Percentiles rank a stretch among this genome's conserved stretches.
Evolutionary conservation across 2,113 vertebrate species (phyloP).

Genomic region (Muntiacus reevesi): DNA sequence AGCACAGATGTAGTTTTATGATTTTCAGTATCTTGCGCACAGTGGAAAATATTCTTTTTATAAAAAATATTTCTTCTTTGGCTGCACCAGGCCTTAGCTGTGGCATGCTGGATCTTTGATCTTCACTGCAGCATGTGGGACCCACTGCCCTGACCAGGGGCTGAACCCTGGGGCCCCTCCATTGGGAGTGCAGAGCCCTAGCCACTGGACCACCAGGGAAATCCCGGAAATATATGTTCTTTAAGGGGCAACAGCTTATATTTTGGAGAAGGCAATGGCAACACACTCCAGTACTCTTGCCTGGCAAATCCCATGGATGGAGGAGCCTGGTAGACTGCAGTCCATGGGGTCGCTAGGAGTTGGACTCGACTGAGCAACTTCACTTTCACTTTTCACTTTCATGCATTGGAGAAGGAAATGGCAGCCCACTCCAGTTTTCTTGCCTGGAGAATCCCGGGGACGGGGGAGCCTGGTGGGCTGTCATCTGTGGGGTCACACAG

Average conservation of each 20-base stretch:
- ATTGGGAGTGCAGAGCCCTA: background rate
- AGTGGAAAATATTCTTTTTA: background rate
- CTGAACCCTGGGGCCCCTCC: background rate
- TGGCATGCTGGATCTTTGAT: background rate
- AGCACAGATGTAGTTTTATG: background rate
- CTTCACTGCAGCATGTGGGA: background rate
- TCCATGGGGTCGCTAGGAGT: background rate
- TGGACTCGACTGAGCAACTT: background rate
- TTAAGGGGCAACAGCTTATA: background rate
- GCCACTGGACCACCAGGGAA: background rate
- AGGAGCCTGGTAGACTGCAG: background rate
- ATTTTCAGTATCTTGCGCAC: background rate
- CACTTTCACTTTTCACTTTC: background rate
- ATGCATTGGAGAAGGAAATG: background rate
- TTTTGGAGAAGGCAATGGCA: background rate
- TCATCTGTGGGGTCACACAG: rapidly evolving
- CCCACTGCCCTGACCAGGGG: background rate
- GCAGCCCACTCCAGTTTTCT: background rate
- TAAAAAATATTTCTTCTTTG: background rate
- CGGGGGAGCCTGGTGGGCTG: background rate
- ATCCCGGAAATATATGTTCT: background rate
- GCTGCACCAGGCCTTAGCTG: background rate
- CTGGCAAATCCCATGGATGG: background rate
- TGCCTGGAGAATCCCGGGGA: background rate
- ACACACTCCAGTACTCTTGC: background rate